Conservation (phyloP, 2,888 invertebrate genomes). For the Eudasyphora cyanicolor region DNA sequence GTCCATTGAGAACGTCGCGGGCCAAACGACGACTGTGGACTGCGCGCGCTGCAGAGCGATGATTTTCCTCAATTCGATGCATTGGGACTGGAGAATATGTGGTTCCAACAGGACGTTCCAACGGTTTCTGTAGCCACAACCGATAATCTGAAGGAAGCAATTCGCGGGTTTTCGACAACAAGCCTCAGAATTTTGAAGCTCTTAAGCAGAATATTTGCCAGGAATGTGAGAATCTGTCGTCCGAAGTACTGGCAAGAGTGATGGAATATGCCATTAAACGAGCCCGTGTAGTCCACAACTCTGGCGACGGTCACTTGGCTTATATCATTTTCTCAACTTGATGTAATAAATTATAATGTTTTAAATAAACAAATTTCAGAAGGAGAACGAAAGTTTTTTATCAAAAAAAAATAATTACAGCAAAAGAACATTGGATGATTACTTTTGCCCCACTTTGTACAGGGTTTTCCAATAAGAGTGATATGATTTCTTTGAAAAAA, state of each 20-base stretch:
- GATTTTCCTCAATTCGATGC: background rate
- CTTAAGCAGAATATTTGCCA: background rate
- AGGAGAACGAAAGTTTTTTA: background rate
- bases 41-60: background rate
- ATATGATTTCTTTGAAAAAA: too few relatives aligned
- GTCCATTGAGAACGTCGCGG: too few relatives aligned
- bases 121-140: background rate
- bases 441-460: too few relatives aligned
- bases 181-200: too few relatives aligned
- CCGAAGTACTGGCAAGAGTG: background rate
- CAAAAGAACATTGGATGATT: background rate
- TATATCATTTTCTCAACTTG: background rate
- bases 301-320: background rate
- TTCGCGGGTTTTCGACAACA: background rate
- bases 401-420: background rate
- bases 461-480: too few relatives aligned
- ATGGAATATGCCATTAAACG: background rate
- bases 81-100: background rate
- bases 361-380: background rate
- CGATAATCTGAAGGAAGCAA: background rate
- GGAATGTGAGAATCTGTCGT: background rate
- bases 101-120: too few relatives aligned
- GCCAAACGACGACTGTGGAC: too few relatives aligned
- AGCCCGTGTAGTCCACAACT: background rate
- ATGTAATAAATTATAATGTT: background rate